A percentile compares a stretch with the other conserved stretches of the same genome.
Evolutionary conservation across 1,140 invertebrate genomes (phyloP).

Genomic region (Drosophila repletoides): DNA sequence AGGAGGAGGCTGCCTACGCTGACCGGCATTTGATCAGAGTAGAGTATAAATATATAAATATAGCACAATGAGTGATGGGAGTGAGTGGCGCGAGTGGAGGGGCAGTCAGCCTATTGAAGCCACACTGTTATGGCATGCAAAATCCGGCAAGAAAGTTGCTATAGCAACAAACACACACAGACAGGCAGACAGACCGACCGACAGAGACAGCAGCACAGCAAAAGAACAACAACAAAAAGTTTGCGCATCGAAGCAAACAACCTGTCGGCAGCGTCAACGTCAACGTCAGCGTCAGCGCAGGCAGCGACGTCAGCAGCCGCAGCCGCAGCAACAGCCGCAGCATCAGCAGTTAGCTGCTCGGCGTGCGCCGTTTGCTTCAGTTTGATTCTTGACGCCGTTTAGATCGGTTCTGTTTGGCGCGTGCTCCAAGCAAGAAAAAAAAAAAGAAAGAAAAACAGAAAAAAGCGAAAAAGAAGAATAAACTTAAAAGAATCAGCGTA

Average conservation of each 20-base stretch:
- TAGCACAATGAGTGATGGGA: slow-evolving; percentile 38
- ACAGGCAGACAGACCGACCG: neutral
- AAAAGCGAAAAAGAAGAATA: too few species aligned
- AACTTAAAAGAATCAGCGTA: too few species aligned
- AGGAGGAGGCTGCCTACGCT: neutral
- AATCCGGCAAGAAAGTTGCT: slow-evolving; percentile 72
- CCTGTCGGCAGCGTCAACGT: slow-evolving; percentile 40
- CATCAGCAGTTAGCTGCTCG: slow-evolving; percentile 29
- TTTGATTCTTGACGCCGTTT: slow-evolving; percentile 82
- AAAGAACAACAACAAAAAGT: slow-evolving; percentile 38
- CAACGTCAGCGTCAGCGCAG: slow-evolving; percentile 7
- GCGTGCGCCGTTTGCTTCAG: slow-evolving; percentile 60
- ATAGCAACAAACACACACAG: slow-evolving; percentile 40
- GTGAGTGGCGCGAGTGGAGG: slow-evolving; percentile 16
- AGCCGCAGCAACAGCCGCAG: slow-evolving; percentile 5
- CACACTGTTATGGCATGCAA: slow-evolving; percentile 62
- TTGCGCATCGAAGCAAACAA: slow-evolving; percentile 68
- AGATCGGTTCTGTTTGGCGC: slow-evolving; percentile 78
- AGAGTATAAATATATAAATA: slow-evolving; percentile 23
- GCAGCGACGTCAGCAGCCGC: neutral
- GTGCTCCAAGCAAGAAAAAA: slow-evolving; percentile 21
- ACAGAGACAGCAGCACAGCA: neutral
- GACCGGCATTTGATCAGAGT: slow-evolving; percentile 31
- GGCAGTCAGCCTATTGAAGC: slow-evolving; percentile 29
- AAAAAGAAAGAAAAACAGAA: slow-evolving; percentile 22